Percentiles rank a stretch among this genome's conserved stretches.
phyloP scores from a whole-genome alignment of 1,140 invertebrate genomes.

The Aphidius gifuensis region DNA sequence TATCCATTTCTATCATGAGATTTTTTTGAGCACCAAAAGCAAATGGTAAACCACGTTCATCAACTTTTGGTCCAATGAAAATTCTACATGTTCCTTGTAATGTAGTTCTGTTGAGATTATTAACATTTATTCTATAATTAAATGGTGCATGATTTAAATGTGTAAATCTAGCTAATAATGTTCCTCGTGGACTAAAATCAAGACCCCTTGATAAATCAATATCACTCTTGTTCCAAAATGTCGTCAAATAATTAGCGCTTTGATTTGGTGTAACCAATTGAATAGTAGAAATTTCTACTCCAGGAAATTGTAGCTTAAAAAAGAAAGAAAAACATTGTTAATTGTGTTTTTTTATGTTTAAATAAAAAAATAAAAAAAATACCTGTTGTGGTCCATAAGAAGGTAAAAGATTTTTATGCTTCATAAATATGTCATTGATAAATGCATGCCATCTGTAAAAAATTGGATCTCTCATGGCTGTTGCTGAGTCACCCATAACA shows the following conservation, averaged over 20 bases:
- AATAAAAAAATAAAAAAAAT: constrained; percentile 5
- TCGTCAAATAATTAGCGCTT: constrained; percentile 58
- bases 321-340: constrained; percentile 16
- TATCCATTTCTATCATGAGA: constrained; percentile 76
- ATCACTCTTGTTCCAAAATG: constrained; percentile 73
- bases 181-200: constrained; percentile 70
- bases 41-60: constrained; percentile 66
- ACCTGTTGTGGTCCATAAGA: constrained; percentile 62
- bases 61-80: constrained; percentile 68
- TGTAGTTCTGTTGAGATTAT: constrained; percentile 59
- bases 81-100: constrained; percentile 70
- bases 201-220: constrained; percentile 72
- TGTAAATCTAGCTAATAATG: constrained; percentile 67
- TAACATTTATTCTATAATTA: constrained; percentile 60
- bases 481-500: constrained; percentile 70
- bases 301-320: constrained; percentile 62
- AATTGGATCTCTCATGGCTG: constrained; percentile 77
- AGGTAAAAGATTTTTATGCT: constrained; percentile 69
- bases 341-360: no score
- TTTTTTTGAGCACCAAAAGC: constrained; percentile 63
- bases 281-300: constrained; percentile 59
- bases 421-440: constrained; percentile 75
- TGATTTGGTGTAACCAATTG: constrained; percentile 52
- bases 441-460: constrained; percentile 84
- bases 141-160: constrained; percentile 74